A percentile compares a stretch with the other conserved stretches of the same genome.
Conservation (phyloP, 2,113 vertebrate species). For the Peucedramus taeniatus region DNA sequence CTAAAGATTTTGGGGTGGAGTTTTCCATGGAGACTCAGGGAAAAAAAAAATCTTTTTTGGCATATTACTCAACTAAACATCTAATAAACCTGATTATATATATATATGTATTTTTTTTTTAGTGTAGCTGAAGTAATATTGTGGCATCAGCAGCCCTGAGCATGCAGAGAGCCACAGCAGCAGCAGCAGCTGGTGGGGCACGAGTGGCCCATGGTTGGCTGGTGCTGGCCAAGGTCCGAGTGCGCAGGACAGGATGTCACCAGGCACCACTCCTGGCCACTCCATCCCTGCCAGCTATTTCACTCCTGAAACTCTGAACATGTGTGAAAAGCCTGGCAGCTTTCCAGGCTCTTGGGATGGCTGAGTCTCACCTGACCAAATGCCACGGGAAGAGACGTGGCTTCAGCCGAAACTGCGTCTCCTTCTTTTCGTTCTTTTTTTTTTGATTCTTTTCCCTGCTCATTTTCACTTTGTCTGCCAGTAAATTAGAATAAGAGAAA, state of each 20-base stretch:
- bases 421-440: neutral
- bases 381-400: rapidly evolving
- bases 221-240: neutral
- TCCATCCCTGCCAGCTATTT: neutral
- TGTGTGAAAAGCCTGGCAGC: neutral
- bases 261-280: rapidly evolving
- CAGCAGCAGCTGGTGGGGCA: neutral
- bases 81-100: neutral
- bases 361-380: neutral
- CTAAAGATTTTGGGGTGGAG: constrained; percentile 55
- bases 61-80: neutral
- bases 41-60: neutral
- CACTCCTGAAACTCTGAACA: neutral
- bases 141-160: neutral
- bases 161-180: neutral
- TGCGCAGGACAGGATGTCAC: neutral
- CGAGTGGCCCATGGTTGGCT: neutral
- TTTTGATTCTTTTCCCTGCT: neutral
- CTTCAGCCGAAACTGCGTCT: neutral
- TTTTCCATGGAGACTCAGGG: neutral
- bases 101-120: neutral
- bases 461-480: neutral
- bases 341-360: neutral
- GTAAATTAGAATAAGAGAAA: neutral
- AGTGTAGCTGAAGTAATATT: neutral